phyloP scores from a whole-genome alignment of 35 echinoderm and acorn worm genomes.

The Apostichopus parvimensis region DNA sequence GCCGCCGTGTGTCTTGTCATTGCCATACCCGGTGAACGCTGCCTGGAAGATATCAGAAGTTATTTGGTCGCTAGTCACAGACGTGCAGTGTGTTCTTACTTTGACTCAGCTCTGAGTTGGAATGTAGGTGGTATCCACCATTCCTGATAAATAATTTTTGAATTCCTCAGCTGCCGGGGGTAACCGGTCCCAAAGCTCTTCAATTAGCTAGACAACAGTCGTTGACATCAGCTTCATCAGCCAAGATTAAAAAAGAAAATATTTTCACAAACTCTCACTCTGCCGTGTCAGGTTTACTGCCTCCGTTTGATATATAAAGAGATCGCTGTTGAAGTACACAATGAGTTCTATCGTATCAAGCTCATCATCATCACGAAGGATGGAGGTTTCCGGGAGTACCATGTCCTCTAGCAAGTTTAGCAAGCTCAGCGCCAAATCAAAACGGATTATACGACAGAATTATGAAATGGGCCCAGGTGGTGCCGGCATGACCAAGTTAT shows the following conservation, averaged over 20 bases:
- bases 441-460: conserved; percentile 84
- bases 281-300: not conserved
- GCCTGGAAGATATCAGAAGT: conserved; percentile 5
- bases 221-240: conserved; percentile 14
- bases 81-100: conserved; percentile 48
- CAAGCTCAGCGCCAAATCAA: conserved; percentile 94
- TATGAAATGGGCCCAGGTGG: conserved; percentile 93
- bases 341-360: conserved; percentile 33
- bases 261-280: conserved; percentile 24
- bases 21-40: conserved; percentile 17
- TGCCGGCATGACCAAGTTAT: conserved; percentile 82
- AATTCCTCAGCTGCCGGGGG: conserved; percentile 39
- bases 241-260: conserved; percentile 29
- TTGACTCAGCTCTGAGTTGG: conserved; percentile 48
- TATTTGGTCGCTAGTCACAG: conserved; percentile 51
- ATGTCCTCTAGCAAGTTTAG: conserved; percentile 56
- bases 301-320: conserved; percentile 29
- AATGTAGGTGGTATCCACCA: conserved; percentile 57
- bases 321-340: not conserved
- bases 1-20: not conserved
- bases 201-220: conserved; percentile 46
- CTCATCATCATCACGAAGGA: conserved; percentile 36
- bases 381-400: conserved; percentile 31
- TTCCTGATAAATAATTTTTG: conserved; percentile 24
- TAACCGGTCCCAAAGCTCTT: conserved; percentile 42